Evolutionary conservation across 2,888 invertebrate genomes (phyloP), one percentile per base, ranked within the genome.

Genomic region (Pterostichus niger): DNA sequence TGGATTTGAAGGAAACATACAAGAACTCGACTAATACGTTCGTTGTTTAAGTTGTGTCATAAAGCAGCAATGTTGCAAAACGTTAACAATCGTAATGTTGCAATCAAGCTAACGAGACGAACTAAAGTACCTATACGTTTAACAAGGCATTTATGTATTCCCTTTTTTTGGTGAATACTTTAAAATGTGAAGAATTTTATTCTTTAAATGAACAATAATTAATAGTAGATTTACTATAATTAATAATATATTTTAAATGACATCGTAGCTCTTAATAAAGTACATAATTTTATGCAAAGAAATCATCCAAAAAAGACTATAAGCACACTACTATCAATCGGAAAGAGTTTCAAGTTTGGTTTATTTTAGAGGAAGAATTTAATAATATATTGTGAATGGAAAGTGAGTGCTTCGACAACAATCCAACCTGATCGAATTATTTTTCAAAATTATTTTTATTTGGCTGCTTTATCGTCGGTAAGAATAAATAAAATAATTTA

Each of bases 191-290:
- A 79, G 79, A 46, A 79, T 79, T 79, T 79, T 79, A 79, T 79
- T 79, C 24, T 59, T 79, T 59, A 40, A 79, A 79, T 61, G 78
- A 61, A 61, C 33, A 79, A 61, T 77, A 77, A 77, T 77, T 56
- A 54, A 35, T 77, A 77, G 54, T 75, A 73, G 73, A 44, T 73
- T 76, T 76, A 54, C 76, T 76, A 35, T 73, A 73, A 7, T 40
- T 40, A 40, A 75, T 54, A 64, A 64, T 75, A 75, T 75, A 75
- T 75, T 75, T 52, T 75, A 75, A 64, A 64, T 40, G 40, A 75
- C 49, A 75, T 49, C 75, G 35, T 75, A 75, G 75, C 54, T 52
- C 75, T 33, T 75, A 75, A 24, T 31, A 64, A 64, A 64, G 40
- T 6, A 40, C 40, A 40, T 15, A 64, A 17, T 44, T 71, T 33